Conservation (phyloP, 2,888 invertebrate species). For the Rhopalosiphum nymphaeae region DNA sequence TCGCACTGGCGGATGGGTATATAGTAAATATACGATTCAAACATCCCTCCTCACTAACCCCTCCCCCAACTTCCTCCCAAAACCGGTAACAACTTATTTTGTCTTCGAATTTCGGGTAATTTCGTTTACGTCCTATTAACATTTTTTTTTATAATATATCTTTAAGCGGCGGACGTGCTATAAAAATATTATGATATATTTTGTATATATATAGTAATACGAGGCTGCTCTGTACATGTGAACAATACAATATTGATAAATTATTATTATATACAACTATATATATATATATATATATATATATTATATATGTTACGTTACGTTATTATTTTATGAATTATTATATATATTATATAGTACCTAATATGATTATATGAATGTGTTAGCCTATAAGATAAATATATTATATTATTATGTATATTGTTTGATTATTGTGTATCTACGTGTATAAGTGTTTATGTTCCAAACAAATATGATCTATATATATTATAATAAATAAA, state of each 20-base stretch:
- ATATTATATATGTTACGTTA: background rate
- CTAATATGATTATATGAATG: background rate
- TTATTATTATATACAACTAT: background rate
- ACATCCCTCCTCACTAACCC: background rate
- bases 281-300: too few relatives aligned
- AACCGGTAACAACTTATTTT: background rate
- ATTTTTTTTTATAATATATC: background rate
- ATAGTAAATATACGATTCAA: background rate
- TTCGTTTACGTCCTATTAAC: background rate
- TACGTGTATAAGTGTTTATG: slow-evolving; percentile 27
- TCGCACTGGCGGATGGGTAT: background rate
- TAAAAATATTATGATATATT: background rate
- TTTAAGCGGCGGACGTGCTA: background rate
- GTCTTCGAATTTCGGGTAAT: background rate
- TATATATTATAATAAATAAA: background rate
- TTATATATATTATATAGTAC: background rate
- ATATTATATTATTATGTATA: background rate
- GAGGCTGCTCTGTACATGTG: background rate
- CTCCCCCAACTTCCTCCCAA: background rate
- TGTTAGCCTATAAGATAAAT: background rate
- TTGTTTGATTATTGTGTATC: background rate
- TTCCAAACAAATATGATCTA: slow-evolving; percentile 27
- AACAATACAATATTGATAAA: background rate
- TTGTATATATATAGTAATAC: background rate
- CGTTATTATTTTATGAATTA: background rate